Conservation (phyloP, 2,113 vertebrate species). For the Silurus meridionalis region DNA sequence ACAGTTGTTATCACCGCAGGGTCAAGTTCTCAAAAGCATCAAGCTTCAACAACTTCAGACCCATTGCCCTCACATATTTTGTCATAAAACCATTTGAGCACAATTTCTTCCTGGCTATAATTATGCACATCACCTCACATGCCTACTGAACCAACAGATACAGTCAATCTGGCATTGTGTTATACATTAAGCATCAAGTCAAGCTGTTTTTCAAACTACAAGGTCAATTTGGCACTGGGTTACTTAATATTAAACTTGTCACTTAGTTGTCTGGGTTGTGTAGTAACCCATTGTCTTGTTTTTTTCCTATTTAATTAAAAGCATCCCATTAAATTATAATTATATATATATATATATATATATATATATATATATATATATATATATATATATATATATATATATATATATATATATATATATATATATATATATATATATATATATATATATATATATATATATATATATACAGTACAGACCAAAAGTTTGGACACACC, state of each 20-base stretch:
- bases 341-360: no score
- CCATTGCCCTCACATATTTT: background rate
- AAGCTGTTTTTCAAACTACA: background rate
- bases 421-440: no score
- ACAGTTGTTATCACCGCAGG: background rate
- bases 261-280: background rate
- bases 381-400: no score
- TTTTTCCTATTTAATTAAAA: no score
- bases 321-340: no score
- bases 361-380: no score
- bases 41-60: background rate
- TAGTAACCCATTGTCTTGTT: no score
- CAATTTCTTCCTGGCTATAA: background rate
- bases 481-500: no score
- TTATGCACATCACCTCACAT: background rate
- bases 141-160: background rate
- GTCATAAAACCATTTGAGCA: background rate
- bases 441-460: no score
- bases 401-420: no score
- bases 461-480: no score
- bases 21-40: background rate
- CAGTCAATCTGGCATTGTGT: background rate
- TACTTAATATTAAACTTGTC: conserved; percentile 4
- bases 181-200: background rate
- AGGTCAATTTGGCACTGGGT: background rate